Evolutionary conservation across 1,140 invertebrate genomes (phyloP), one percentile per base, ranked within the genome.

Genomic region (Sycophaga agraensis): DNA sequence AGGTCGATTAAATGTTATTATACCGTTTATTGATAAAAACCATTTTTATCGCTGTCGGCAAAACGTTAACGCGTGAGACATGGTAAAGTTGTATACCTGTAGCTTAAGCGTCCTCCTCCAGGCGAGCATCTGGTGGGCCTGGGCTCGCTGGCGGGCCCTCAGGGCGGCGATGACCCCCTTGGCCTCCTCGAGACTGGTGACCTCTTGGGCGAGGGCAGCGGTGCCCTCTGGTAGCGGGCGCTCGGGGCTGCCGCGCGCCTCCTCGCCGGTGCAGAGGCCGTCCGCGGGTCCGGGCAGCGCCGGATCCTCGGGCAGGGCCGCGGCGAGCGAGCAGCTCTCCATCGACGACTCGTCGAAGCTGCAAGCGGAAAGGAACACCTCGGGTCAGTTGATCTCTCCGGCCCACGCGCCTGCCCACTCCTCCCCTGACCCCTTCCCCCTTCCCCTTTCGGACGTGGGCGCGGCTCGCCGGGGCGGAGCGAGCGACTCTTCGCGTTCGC

Each of bases 131-230:
- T 84, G 81, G 62, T 83, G 78, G n/a, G 82, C 72, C 51, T 84
- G 82, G 11, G 74, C 72, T 58, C 81, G 74, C 51, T 83, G 80
- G 54, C 79, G 72, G 37, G 82, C 76, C 57, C 77, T 73, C 7
- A 85, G 72, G 9, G 81, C 76, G 9, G 76, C 78, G 58, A 84
- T 85, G 48, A 84, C 77, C 49, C 69, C 70, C 53, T 80, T 78
- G 4, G 83, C 83, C 69, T 84, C 82, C 60, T 84, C 83, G 66
- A 84, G 65, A 31, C 76, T 83, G 24, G 73, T 77, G 22, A 84
- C 77, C 59, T 82, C 81, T 63, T 54, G 68, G 66, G 4, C 0
- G 9, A 24, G 16, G 22, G 55, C 54, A 11, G n/a, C n/a, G n/a
- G n/a, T n/a, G n/a, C n/a, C n/a, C n/a, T n/a, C n/a, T n/a, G n/a